A percentile compares a stretch with the other conserved stretches of the same genome.
Conservation (phyloP, 2,113 vertebrate genomes). For the Hippopotamus amphibius region DNA sequence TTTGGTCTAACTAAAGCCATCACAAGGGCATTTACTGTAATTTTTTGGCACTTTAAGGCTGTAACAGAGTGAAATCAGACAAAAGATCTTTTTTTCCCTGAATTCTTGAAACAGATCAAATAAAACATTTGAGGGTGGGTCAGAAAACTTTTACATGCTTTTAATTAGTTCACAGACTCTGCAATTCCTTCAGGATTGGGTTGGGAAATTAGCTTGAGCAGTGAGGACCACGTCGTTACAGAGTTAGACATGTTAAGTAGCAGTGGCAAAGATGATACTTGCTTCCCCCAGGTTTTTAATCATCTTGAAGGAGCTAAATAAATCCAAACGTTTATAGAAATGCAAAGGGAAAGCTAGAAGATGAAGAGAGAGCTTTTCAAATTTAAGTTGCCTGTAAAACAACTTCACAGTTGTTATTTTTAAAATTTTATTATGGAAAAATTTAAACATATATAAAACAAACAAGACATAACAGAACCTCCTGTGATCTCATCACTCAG, state of each 20-base stretch:
- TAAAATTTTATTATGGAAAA: background rate
- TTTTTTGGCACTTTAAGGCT: constrained; percentile 33
- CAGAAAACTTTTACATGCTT: constrained; percentile 48
- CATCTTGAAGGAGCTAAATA: background rate
- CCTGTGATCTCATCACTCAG: background rate
- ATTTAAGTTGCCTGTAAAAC: background rate
- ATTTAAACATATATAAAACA: background rate
- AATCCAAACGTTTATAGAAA: background rate
- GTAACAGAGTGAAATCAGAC: constrained; percentile 5
- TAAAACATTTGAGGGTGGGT: constrained; percentile 16
- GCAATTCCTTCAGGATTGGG: background rate
- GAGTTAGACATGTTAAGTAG: background rate
- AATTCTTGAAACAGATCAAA: constrained; percentile 42
- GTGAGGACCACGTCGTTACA: background rate
- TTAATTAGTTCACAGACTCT: constrained; percentile 12
- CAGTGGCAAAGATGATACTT: background rate
- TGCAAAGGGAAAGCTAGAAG: background rate
- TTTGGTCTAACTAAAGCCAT: background rate
- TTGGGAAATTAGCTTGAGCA: background rate
- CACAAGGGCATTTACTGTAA: background rate
- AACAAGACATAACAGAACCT: background rate
- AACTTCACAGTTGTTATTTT: background rate
- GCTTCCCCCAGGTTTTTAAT: background rate
- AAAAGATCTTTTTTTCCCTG: background rate
- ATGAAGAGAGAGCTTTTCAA: background rate